Evolutionary conservation across 1,140 invertebrate genomes (phyloP).

Genomic region (Brachionus rotundiformis): DNA sequence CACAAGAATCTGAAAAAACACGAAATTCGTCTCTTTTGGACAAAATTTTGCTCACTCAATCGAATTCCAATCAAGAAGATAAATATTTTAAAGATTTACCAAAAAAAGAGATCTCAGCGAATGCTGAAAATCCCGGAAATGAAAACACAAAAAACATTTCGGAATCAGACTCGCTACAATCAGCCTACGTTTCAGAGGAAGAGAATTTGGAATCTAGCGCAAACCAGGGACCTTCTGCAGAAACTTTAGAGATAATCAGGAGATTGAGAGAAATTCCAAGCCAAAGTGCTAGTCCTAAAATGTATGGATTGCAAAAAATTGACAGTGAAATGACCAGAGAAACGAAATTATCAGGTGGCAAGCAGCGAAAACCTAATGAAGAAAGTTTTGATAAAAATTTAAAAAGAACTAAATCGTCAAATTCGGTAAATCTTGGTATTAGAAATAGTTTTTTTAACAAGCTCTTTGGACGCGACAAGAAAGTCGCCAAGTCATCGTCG

Average conservation of each 20-base stretch:
- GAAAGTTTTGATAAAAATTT: background rate
- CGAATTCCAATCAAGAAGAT: background rate
- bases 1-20: background rate
- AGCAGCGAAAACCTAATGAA: slow-evolving; percentile 32
- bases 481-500: too few species aligned
- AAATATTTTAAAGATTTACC: too few species aligned
- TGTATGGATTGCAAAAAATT: background rate
- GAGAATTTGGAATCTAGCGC: background rate
- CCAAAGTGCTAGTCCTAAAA: slow-evolving; percentile 8
- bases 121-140: too few species aligned
- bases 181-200: background rate
- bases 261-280: background rate
- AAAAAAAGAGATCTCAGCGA: too few species aligned
- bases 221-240: background rate
- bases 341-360: slow-evolving; percentile 26
- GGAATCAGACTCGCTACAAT: background rate
- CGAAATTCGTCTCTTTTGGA: background rate
- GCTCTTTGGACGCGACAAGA: background rate
- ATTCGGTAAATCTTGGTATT: background rate
- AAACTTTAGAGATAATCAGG: background rate
- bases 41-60: background rate
- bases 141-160: too few species aligned
- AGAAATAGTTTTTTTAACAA: background rate
- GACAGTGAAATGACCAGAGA: background rate
- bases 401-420: slow-evolving; percentile 19